Base-by-base conservation (phyloP, 1,140 invertebrate species). In the Ostrea denselamellosa region DNA sequence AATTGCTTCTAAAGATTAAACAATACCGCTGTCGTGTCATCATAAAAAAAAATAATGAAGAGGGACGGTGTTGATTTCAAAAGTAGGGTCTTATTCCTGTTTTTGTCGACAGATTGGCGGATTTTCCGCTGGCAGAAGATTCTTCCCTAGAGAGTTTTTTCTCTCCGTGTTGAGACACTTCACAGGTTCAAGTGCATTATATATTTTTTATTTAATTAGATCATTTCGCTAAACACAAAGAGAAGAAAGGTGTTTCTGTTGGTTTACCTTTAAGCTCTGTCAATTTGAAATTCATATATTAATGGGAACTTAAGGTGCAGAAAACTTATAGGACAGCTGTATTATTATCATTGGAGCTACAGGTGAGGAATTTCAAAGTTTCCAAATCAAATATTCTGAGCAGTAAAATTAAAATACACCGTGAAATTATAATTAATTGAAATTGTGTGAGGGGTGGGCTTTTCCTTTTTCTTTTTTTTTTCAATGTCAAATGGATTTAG, bases 141-240 rank as follows among this genome's bases (percentile, higher is more conserved):
- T 28, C 68, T 77, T 77, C 68, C 25, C 68, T 28, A 77, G 68
- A 77, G 68, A 77, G 28, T 25, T 44, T 44, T 19, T 7, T 77
- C 25, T 77, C 3, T 34, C 25, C 34, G 25, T 28, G 68, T 77
- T 28, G 68, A 77, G 68, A 77, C 25, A 77, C 68, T 77, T 34
- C 28, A 77, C 25, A 77, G 68, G 25, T 77, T 28, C 2, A 77
- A 77, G 68, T 77, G 68, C 68, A 77, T 28, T 77, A 8, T 25
- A 34, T 1, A 77, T 77, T 77, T 62, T 77, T 77, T 77, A 77
- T 77, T 77, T 77, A 77, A 77, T 77, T 77, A 77, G 68, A 77
- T 77, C 22, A 77, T 34, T 77, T 77, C 28, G 28, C 28, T 77
- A 77, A 77, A 14, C 25, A 77, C 68, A 77, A 77, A 34, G 68